phyloP scores from a whole-genome alignment of 2,888 invertebrate species.

The Schrankia costaestrigalis region DNA sequence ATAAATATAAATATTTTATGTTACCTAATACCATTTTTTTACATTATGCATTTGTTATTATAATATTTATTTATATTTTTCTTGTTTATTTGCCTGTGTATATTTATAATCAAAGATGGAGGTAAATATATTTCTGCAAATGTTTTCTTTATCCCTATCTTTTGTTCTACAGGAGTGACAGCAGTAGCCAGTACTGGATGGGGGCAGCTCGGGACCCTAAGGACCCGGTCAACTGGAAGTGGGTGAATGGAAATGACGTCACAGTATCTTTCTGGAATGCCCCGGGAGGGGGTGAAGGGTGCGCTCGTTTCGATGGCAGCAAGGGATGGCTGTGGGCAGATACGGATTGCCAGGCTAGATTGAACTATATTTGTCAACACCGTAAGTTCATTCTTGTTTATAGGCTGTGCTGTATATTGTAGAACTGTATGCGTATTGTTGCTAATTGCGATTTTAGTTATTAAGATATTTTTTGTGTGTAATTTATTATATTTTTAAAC shows the following conservation, averaged over 20 bases:
- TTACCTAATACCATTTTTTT: too few species aligned
- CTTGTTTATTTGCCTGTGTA: too few species aligned
- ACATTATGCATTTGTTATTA: too few species aligned
- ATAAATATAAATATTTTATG: too few species aligned
- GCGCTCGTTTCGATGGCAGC: conserved; percentile 94
- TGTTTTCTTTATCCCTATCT: conserved; percentile 1
- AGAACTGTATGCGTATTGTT: conserved; percentile 1
- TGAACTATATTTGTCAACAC: conserved; percentile 96
- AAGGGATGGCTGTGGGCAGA: conserved; percentile 98
- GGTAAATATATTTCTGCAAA: too few species aligned
- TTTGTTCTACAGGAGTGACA: conserved; percentile 84
- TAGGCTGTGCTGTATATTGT: conserved; percentile 4
- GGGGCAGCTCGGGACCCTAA: conserved; percentile 92
- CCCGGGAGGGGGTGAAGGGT: conserved; percentile 90
- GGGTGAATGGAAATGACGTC: conserved; percentile 93
- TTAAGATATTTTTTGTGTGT: too few species aligned
- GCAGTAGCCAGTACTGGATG: conserved; percentile 97
- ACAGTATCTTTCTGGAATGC: conserved; percentile 96
- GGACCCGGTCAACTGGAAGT: conserved; percentile 91
- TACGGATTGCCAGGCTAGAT: conserved; percentile 90
- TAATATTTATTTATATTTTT: too few species aligned
- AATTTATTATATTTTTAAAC: too few species aligned
- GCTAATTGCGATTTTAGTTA: conserved; percentile 6
- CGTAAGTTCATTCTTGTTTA: conserved; percentile 82
- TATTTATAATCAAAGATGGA: too few species aligned